Evolutionary conservation across 92 coral and sea anemone genomes (phyloP).

Genomic region (Anthopleura xanthogrammica): DNA sequence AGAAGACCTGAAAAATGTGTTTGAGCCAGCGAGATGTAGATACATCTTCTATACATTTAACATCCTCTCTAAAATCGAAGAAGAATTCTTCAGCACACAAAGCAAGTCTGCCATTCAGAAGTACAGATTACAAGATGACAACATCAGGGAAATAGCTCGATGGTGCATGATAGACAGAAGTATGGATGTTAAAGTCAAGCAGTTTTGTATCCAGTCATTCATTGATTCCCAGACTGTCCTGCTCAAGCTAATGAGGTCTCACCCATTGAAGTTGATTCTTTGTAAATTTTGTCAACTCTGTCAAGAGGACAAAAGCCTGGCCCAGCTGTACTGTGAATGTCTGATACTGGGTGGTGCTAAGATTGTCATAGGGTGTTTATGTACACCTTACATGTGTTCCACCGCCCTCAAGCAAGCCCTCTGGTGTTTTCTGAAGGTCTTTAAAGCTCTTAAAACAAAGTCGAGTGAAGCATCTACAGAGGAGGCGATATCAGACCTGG

Average conservation of each 20-base stretch:
- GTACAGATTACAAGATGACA: conserved; percentile 36
- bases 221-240: conserved; percentile 26
- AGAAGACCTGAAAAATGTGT: background rate
- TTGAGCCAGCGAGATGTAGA: background rate
- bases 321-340: conserved; percentile 21
- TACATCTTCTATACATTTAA: conserved; percentile 7
- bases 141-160: conserved; percentile 41
- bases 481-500: background rate
- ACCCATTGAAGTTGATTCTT: conserved; percentile 26
- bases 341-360: conserved; percentile 33
- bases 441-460: background rate
- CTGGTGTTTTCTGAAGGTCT: conserved; percentile 12
- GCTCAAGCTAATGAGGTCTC: conserved; percentile 39
- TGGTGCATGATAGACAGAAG: conserved; percentile 41
- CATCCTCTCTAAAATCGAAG: background rate
- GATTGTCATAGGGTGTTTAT: conserved; percentile 32
- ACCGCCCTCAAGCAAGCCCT: conserved; percentile 24
- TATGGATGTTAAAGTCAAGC: background rate
- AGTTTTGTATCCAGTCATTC: conserved; percentile 34
- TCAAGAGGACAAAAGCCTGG: conserved; percentile 4
- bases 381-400: conserved; percentile 22
- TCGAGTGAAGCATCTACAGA: background rate
- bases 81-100: conserved; percentile 28
- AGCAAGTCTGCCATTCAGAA: conserved; percentile 20
- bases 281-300: conserved; percentile 32